Evolutionary conservation across 2,888 invertebrate genomes (phyloP).

Genomic region (Homarus gammarus): DNA sequence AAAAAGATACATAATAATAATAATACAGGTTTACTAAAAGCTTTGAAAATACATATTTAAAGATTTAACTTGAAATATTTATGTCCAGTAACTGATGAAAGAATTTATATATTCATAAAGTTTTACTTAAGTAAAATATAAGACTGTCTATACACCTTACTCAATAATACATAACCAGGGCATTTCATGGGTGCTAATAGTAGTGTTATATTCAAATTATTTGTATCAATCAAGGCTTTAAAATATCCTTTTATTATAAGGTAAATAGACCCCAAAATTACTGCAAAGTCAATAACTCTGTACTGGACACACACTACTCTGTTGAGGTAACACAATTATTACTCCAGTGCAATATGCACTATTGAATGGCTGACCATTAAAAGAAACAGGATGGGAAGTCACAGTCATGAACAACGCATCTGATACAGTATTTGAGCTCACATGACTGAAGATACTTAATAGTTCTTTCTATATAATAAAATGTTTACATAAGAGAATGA

Average conservation of each 20-base stretch:
- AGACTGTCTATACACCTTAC: not conserved
- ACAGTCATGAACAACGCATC: not conserved
- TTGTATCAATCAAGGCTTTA: not conserved
- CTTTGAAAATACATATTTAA: slow-evolving; percentile 22
- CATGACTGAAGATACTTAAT: not conserved
- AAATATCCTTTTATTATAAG: not conserved
- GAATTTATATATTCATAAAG: not conserved
- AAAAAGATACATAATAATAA: slow-evolving; percentile 22
- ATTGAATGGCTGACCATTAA: not conserved
- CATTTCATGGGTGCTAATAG: not conserved
- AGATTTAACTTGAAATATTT: not conserved
- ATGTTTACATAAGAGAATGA: slow-evolving; percentile 1
- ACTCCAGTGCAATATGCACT: slow-evolving; percentile 2
- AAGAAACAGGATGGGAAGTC: not conserved
- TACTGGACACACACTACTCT: not conserved
- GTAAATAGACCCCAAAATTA: not conserved
- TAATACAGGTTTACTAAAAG: not conserved
- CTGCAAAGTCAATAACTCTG: not conserved
- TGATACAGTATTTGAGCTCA: slow-evolving; percentile 5
- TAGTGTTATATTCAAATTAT: not conserved
- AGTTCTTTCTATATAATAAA: not conserved
- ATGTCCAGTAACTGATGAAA: not conserved
- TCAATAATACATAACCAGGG: slow-evolving; percentile 6
- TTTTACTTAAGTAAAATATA: not conserved
- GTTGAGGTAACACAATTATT: slow-evolving; percentile 12